Percentiles rank a stretch among this genome's conserved stretches.
phyloP scores from a whole-genome alignment of 2,113 vertebrate genomes.

The Prunella fulvescens region DNA sequence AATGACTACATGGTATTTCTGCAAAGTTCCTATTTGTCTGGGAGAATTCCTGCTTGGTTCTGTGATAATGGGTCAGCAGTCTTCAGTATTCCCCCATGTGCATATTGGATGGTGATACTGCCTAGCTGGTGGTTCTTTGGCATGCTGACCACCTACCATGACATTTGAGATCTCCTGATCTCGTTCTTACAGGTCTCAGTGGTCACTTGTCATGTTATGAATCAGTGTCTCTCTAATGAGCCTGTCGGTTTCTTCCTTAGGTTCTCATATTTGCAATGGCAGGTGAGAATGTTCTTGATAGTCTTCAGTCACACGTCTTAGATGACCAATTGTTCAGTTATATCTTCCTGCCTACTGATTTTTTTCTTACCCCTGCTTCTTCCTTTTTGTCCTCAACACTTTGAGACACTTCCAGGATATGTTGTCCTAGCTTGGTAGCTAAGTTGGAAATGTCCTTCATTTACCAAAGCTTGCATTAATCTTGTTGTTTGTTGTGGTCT shows the following conservation, averaged over 20 bases:
- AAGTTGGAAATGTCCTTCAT: background rate
- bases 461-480: background rate
- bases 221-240: background rate
- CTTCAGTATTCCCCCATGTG: background rate
- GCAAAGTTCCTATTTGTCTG: background rate
- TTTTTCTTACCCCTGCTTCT: background rate
- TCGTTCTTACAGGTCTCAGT: background rate
- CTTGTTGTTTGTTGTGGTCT: background rate
- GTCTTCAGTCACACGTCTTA: background rate
- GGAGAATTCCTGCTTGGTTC: background rate
- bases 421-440: background rate
- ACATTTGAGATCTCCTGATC: background rate
- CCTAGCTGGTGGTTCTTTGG: background rate
- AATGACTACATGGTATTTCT: background rate
- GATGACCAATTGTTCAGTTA: background rate
- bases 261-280: background rate
- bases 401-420: background rate
- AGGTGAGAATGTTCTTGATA: background rate
- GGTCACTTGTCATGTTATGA: background rate
- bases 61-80: background rate
- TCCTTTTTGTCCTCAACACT: background rate
- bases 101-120: background rate
- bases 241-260: background rate
- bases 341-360: background rate
- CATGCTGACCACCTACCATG: background rate